These are phyloP conservation scores for Gnathochromis pfefferi DNA, from an alignment of 2,113 vertebrate genomes.

Conservation along the genomic window DNA sequence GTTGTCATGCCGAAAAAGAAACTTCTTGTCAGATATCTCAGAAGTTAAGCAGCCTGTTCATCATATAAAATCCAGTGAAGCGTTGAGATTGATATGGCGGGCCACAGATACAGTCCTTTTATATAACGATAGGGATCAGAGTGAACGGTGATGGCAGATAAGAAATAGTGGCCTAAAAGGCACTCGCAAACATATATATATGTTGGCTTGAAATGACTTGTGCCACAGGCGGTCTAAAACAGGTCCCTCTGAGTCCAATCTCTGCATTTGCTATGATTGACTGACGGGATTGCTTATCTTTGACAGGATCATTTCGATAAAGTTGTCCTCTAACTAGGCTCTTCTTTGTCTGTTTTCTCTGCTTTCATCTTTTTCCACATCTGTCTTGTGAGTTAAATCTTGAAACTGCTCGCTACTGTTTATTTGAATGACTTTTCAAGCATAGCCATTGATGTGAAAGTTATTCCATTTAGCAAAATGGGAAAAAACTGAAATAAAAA, in stretches of 20 bases:
- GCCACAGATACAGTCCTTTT: background rate
- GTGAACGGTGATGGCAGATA: constrained; percentile 14
- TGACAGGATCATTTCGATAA: constrained; percentile 12
- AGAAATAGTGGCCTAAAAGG: background rate
- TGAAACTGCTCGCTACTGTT: background rate
- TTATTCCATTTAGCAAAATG: background rate
- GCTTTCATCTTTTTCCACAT: background rate
- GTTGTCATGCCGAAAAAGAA: background rate
- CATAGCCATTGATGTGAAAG: background rate
- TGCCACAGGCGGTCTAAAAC: background rate
- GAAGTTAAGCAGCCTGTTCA: background rate
- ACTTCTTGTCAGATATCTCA: background rate
- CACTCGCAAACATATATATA: background rate
- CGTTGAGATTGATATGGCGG: background rate
- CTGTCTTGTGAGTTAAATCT: background rate
- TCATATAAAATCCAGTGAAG: background rate
- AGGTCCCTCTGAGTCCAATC: constrained; percentile 8
- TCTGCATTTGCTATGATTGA: constrained; percentile 9
- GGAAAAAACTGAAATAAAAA: background rate
- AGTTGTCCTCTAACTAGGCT: background rate
- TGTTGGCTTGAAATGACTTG: background rate
- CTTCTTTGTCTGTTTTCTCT: background rate
- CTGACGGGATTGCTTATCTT: constrained; percentile 5
- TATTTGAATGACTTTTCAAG: background rate
- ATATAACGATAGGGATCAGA: constrained; percentile 13